These are phyloP conservation scores for Sesia bembeciformis DNA, from an alignment of 2,888 invertebrate genomes.

Conservation along the genomic window DNA sequence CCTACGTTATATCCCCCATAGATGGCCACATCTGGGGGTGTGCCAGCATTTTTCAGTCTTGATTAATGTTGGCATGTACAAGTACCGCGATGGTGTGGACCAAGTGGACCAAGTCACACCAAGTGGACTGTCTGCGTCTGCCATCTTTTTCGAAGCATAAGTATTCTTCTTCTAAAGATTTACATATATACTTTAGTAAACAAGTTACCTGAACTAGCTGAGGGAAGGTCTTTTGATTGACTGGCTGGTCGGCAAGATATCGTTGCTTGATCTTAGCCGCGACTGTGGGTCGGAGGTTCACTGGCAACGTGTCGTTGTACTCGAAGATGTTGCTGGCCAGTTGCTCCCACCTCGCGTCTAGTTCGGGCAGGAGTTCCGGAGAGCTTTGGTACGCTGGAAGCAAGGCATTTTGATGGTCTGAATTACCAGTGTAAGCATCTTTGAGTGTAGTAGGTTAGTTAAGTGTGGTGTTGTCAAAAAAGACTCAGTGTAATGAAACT, in stretches of 20 bases:
- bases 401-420: not conserved
- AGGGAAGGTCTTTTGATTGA: conserved; percentile 58
- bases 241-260: conserved; percentile 68
- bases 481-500: too few species aligned
- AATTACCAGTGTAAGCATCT: too few species aligned
- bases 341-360: conserved; percentile 74
- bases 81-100: too few species aligned
- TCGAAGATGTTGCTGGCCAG: conserved; percentile 77
- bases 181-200: too few species aligned
- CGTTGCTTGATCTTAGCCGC: conserved; percentile 69
- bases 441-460: too few species aligned
- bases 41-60: too few species aligned
- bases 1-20: not conserved
- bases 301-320: conserved; percentile 74
- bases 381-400: conserved; percentile 40
- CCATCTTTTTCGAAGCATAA: too few species aligned
- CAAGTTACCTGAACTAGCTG: conserved; percentile 45
- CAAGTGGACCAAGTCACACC: too few species aligned
- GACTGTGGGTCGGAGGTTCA: conserved; percentile 47
- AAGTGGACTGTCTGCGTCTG: too few species aligned
- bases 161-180: not conserved
- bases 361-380: conserved; percentile 52
- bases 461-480: too few species aligned
- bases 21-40: too few species aligned
- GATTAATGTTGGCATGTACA: too few species aligned